Conservation (phyloP, 2,888 invertebrate genomes). For the Linnaemya tessellans region DNA sequence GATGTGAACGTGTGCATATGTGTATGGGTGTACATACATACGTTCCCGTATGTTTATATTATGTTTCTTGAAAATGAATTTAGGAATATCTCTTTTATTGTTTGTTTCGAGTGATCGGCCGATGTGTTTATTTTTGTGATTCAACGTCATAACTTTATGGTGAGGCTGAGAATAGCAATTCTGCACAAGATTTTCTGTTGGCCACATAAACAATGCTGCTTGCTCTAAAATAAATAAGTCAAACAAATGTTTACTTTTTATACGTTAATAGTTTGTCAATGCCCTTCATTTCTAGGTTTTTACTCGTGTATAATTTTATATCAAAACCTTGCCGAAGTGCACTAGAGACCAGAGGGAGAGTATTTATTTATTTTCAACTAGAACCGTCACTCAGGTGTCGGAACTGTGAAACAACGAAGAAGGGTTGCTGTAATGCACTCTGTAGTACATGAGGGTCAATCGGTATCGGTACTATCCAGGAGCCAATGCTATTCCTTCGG, state of each 20-base stretch:
- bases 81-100: constrained; percentile 42
- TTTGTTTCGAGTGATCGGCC: constrained; percentile 17
- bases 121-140: constrained; percentile 25
- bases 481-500: too few species aligned
- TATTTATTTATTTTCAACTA: too few species aligned
- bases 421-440: too few species aligned
- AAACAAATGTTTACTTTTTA: background rate
- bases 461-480: too few species aligned
- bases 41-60: background rate
- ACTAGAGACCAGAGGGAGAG: too few species aligned
- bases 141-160: constrained; percentile 55
- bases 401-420: too few species aligned
- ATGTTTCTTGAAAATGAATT: constrained; percentile 57
- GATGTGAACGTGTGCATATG: too few species aligned
- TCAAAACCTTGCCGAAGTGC: too few species aligned
- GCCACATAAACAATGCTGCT: background rate
- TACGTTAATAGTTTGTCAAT: background rate
- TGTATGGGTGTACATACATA: background rate
- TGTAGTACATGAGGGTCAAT: too few species aligned
- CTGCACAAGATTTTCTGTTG: constrained; percentile 33
- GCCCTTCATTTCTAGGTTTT: background rate
- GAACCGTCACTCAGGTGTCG: too few species aligned
- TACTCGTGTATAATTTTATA: too few species aligned
- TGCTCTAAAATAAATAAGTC: constrained; percentile 12
- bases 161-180: constrained; percentile 34